These are phyloP conservation scores for Ammodytes marinus DNA, from an alignment of 2,113 vertebrate genomes.

Conservation along the genomic window DNA sequence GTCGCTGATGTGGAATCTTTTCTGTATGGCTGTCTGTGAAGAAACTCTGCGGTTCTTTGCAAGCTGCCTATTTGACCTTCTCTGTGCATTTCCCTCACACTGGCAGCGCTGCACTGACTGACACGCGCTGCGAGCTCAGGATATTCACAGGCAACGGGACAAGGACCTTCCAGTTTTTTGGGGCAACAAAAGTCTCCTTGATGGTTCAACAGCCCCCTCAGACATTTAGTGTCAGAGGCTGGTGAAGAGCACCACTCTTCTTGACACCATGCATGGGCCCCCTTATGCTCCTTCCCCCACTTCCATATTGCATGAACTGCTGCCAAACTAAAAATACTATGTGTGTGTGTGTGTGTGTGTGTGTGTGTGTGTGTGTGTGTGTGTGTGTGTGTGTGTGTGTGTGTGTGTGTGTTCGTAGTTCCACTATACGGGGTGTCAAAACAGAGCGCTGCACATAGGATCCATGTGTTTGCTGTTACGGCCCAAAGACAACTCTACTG, in stretches of 20 bases:
- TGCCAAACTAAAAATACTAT: constrained; percentile 69
- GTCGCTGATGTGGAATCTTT: constrained; percentile 80
- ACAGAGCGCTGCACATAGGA: constrained; percentile 48
- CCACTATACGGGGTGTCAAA: constrained; percentile 52
- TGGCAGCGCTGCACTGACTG: constrained; percentile 62
- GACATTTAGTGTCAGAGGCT: constrained; percentile 45
- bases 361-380: no score
- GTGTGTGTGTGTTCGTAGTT: constrained; percentile 61
- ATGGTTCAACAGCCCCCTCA: constrained; percentile 51
- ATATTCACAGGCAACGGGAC: constrained; percentile 27
- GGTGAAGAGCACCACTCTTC: constrained; percentile 47
- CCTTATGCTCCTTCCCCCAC: constrained; percentile 41
- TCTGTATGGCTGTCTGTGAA: constrained; percentile 80
- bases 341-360: no score
- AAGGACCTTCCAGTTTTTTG: constrained; percentile 59
- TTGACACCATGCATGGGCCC: constrained; percentile 46
- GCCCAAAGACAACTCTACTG: constrained; percentile 23
- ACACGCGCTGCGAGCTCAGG: constrained; percentile 63
- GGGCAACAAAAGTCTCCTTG: constrained; percentile 67
- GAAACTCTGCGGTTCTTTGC: constrained; percentile 82
- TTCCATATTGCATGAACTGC: constrained; percentile 26
- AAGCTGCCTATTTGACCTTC: constrained; percentile 84
- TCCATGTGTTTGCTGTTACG: constrained; percentile 52
- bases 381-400: no score
- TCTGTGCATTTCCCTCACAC: constrained; percentile 70